Percentiles rank a stretch among this genome's conserved stretches.
These are phyloP conservation scores for Palythoa grandis DNA, from an alignment of 92 coral and sea anemone genomes.

Conservation along the genomic window DNA sequence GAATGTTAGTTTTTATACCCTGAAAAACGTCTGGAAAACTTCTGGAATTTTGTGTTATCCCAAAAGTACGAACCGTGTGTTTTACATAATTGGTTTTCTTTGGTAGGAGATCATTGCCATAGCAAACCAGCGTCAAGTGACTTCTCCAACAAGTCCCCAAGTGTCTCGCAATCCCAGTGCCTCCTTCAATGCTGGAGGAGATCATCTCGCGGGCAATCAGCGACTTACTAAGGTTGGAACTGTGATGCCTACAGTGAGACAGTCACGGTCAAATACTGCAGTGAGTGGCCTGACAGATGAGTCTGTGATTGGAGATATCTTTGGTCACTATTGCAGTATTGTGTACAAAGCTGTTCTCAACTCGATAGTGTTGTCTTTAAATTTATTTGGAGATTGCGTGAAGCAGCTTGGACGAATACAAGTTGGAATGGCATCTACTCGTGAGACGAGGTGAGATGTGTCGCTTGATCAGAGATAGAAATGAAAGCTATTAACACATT, in stretches of 20 bases:
- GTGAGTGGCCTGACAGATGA: conserved; percentile 98
- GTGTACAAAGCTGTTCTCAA: conserved; percentile 86
- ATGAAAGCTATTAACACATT: background rate
- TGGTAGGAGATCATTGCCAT: conserved; percentile 83
- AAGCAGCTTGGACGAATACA: conserved; percentile 79
- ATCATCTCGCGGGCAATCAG: conserved; percentile 61
- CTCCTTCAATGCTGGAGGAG: conserved; percentile 63
- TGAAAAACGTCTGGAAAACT: too few relatives aligned
- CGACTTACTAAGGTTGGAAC: conserved; percentile 80
- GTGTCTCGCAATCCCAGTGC: conserved; percentile 82
- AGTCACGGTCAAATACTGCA: conserved; percentile 82
- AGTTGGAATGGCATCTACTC: conserved; percentile 72
- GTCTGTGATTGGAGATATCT: conserved; percentile 93
- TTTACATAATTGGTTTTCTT: background rate
- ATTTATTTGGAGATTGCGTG: conserved; percentile 87
- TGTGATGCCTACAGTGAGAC: conserved; percentile 75
- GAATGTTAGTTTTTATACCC: too few relatives aligned
- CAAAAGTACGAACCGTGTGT: background rate
- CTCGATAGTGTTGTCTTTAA: conserved; percentile 73
- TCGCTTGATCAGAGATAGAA: background rate
- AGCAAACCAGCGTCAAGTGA: conserved; percentile 87
- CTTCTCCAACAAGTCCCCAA: conserved; percentile 85
- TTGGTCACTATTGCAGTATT: conserved; percentile 91
- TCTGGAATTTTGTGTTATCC: too few relatives aligned
- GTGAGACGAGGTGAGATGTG: conserved; percentile 41